These are phyloP conservation scores for Mystacides longicornis DNA, from an alignment of 2,888 invertebrate species.

Conservation along the genomic window DNA sequence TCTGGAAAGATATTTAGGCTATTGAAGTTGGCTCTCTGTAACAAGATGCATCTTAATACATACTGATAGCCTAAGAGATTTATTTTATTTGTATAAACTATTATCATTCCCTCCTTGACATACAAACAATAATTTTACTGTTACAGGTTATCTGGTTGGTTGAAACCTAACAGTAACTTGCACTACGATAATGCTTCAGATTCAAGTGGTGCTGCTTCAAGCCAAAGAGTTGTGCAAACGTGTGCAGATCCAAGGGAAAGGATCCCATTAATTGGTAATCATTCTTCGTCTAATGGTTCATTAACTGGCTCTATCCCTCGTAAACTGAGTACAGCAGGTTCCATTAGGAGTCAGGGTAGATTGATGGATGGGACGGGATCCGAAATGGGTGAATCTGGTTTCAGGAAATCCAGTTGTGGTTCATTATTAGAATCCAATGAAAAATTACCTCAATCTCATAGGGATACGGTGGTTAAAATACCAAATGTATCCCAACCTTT, in stretches of 20 bases:
- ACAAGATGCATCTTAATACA: too few relatives aligned
- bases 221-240: conserved; percentile 35
- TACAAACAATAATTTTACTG: too few relatives aligned
- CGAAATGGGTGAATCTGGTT: conserved; percentile 41
- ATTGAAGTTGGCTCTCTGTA: too few relatives aligned
- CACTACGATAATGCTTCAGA: conserved; percentile 23
- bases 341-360: conserved; percentile 26
- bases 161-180: conserved; percentile 39
- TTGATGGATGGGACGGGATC: conserved; percentile 34
- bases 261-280: conserved; percentile 41
- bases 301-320: conserved; percentile 41
- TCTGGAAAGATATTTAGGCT: too few relatives aligned
- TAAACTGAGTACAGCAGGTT: conserved; percentile 38
- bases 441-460: conserved; percentile 30
- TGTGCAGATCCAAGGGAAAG: conserved; percentile 39
- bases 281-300: conserved; percentile 45
- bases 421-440: conserved; percentile 38
- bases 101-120: too few relatives aligned
- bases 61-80: too few relatives aligned
- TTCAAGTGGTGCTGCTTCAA: conserved; percentile 29
- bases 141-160: conserved; percentile 40
- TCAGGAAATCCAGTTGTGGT: conserved; percentile 42
- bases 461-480: conserved; percentile 44
- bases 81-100: too few relatives aligned
- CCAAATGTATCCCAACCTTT: conserved; percentile 29